Evolutionary conservation across 2,888 invertebrate genomes (phyloP).

Genomic region (Neuroscelio doddi): DNA sequence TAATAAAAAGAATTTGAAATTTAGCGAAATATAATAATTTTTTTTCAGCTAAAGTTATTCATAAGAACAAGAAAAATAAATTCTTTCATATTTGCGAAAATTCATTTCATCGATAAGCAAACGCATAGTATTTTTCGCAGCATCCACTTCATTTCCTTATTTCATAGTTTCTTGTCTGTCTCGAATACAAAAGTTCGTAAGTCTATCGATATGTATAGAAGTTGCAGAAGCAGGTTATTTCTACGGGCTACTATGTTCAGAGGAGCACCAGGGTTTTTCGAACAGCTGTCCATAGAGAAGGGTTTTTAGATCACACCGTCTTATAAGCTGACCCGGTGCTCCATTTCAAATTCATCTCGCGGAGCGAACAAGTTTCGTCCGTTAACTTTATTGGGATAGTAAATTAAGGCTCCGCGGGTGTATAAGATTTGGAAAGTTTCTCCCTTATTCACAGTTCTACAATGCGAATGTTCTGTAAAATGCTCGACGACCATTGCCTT

Average conservation of each 20-base stretch:
- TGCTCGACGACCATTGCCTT: constrained; percentile 21
- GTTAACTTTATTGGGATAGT: constrained; percentile 47
- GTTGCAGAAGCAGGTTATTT: neutral
- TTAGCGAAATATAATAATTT: no score
- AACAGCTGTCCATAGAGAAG: constrained; percentile 25
- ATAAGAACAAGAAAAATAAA: no score
- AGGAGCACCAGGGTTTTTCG: neutral
- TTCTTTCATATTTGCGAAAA: no score
- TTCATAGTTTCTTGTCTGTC: neutral
- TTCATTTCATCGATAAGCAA: no score
- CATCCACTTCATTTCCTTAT: neutral
- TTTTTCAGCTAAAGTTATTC: no score
- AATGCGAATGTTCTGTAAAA: constrained; percentile 35
- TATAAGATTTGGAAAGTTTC: constrained; percentile 46
- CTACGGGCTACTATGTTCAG: constrained; percentile 1
- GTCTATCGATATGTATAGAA: constrained; percentile 3
- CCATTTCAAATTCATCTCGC: constrained; percentile 41
- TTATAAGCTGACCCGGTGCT: constrained; percentile 9
- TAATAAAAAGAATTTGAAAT: no score
- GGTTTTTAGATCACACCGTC: constrained; percentile 15
- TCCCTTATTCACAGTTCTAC: constrained; percentile 43
- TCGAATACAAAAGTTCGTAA: neutral
- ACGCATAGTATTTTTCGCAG: no score
- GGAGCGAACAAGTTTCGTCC: constrained; percentile 43
- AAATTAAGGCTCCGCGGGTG: constrained; percentile 46